Evolutionary conservation across 1,140 invertebrate genomes (phyloP).

Genomic region (Ips nitidus): DNA sequence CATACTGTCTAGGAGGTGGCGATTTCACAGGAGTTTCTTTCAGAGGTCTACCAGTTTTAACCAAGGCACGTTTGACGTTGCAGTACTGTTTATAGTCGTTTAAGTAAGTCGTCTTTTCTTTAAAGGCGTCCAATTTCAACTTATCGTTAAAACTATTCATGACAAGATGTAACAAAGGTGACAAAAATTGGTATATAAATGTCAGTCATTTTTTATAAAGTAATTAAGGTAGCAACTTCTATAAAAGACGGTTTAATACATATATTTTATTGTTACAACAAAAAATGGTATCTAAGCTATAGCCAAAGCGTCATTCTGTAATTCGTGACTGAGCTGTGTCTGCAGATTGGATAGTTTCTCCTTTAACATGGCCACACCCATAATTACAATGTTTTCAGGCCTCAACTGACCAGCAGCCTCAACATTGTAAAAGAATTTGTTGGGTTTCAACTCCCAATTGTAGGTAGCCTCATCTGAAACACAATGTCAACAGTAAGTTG

Average conservation of each 20-base stretch:
- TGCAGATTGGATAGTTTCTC: slow-evolving; percentile 96
- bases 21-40: slow-evolving; percentile 20
- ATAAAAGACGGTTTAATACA: no score
- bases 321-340: slow-evolving; percentile 86
- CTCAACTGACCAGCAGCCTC: slow-evolving; percentile 92
- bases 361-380: slow-evolving; percentile 90
- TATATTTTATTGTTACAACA: no score
- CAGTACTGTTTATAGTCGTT: slow-evolving; percentile 45
- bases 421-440: slow-evolving; percentile 97
- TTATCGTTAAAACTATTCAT: slow-evolving; percentile 38
- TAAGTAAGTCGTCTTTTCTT: slow-evolving; percentile 41
- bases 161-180: neutral
- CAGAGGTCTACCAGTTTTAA: slow-evolving; percentile 28
- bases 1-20: slow-evolving; percentile 10
- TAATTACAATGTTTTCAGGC: slow-evolving; percentile 96
- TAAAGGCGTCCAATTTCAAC: slow-evolving; percentile 42
- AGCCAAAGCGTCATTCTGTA: slow-evolving; percentile 78
- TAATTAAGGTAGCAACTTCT: no score
- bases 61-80: slow-evolving; percentile 16
- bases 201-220: neutral
- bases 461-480: slow-evolving; percentile 84
- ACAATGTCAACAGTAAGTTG: neutral
- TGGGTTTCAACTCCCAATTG: slow-evolving; percentile 91
- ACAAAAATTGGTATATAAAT: neutral
- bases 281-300: slow-evolving; percentile 51